A percentile compares a stretch with the other conserved stretches of the same genome.
phyloP scores from a whole-genome alignment of 2,888 invertebrate genomes.

The Poecilobothrus nobilitatus region DNA sequence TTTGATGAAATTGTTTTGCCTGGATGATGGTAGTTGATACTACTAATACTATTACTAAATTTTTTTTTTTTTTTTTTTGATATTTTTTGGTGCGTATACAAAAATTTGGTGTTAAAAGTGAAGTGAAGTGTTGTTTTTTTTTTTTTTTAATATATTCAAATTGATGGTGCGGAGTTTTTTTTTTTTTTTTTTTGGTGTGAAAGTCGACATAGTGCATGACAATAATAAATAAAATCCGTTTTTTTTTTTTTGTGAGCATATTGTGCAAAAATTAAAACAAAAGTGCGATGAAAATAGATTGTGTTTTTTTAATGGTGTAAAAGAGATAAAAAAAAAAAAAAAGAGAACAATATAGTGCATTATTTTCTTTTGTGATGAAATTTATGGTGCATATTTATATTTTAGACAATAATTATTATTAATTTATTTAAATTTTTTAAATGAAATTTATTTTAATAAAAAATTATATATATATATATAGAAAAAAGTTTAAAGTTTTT shows the following conservation, averaged over 20 bases:
- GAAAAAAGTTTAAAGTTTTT: no score
- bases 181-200: neutral
- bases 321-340: neutral
- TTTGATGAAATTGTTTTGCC: constrained; percentile 2
- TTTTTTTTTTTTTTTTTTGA: neutral
- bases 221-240: no score
- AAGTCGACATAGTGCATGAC: no score
- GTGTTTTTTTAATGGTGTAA: neutral
- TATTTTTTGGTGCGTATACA: neutral
- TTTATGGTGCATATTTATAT: neutral
- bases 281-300: neutral
- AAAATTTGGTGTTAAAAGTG: no score
- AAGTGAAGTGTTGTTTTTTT: no score
- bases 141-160: neutral
- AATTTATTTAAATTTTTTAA: no score
- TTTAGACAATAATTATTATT: no score
- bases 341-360: constrained; percentile 1
- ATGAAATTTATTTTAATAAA: no score
- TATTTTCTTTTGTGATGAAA: neutral
- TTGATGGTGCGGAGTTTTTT: neutral
- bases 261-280: neutral
- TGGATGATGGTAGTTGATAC: constrained; percentile 10
- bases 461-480: no score
- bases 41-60: constrained; percentile 11
- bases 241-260: neutral